phyloP scores from a whole-genome alignment of 2,113 vertebrate genomes.

The Heterotis niloticus region DNA sequence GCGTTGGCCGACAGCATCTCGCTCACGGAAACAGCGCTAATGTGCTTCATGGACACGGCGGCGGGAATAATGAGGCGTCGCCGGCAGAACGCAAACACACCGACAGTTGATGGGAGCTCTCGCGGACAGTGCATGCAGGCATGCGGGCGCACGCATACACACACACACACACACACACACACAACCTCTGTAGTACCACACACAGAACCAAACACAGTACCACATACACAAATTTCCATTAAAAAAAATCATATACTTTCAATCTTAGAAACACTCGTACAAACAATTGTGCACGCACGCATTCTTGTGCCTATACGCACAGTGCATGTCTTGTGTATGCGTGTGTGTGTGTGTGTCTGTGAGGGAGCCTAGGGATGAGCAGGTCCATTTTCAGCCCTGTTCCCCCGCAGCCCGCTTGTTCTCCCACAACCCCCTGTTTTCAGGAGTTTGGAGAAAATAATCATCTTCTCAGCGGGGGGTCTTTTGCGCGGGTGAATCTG shows the following conservation, averaged over 20 bases:
- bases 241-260: not conserved
- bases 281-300: no score
- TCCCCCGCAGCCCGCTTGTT: slow-evolving; percentile 10
- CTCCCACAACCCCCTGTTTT: slow-evolving; percentile 13
- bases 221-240: slow-evolving; percentile 35
- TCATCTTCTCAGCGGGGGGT: slow-evolving; percentile 15
- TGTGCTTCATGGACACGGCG: slow-evolving; percentile 98
- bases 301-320: not conserved
- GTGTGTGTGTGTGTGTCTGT: no score
- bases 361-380: not conserved
- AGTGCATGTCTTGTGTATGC: not conserved
- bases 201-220: slow-evolving; percentile 65
- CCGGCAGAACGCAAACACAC: slow-evolving; percentile 85
- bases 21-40: slow-evolving; percentile 96
- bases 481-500: slow-evolving; percentile 20
- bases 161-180: not conserved
- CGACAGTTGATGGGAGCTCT: slow-evolving; percentile 72
- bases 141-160: slow-evolving; percentile 7
- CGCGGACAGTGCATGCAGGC: not conserved
- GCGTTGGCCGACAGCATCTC: slow-evolving; percentile 88
- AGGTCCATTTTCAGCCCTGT: slow-evolving; percentile 18
- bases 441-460: slow-evolving; percentile 21
- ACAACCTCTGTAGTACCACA: slow-evolving; percentile 33
- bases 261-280: not conserved
- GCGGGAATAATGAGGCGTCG: slow-evolving; percentile 97